phyloP scores from a whole-genome alignment of 2,113 vertebrate genomes.

The Chaenocephalus aceratus region DNA sequence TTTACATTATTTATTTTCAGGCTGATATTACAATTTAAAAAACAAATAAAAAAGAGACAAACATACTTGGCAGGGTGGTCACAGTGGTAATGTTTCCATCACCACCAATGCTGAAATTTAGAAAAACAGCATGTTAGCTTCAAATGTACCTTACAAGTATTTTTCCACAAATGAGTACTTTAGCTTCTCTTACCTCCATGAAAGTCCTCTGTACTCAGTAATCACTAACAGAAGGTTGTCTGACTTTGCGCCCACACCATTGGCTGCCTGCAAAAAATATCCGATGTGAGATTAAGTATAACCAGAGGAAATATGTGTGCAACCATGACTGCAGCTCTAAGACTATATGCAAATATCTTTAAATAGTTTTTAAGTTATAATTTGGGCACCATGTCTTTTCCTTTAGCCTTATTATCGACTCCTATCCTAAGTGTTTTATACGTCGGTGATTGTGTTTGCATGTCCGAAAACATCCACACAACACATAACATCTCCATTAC shows the following conservation, averaged over 20 bases:
- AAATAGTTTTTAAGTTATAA: neutral
- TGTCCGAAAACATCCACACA: neutral
- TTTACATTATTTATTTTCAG: neutral
- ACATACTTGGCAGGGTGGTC: constrained; percentile 95
- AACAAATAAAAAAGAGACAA: constrained; percentile 4
- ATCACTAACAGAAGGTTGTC: constrained; percentile 80
- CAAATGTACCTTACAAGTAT: neutral
- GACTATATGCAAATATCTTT: neutral
- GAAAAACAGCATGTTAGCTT: constrained; percentile 26
- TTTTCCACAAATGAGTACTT: neutral
- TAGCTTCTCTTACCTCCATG: constrained; percentile 87
- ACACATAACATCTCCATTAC: neutral
- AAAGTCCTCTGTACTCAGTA: constrained; percentile 89
- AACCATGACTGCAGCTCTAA: neutral
- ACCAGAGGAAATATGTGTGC: neutral
- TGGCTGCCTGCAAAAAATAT: constrained; percentile 86
- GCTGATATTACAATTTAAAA: neutral
- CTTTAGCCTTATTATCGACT: neutral
- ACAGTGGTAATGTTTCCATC: constrained; percentile 83
- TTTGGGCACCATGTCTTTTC: neutral
- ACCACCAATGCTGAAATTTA: constrained; percentile 88
- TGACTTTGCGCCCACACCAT: constrained; percentile 86
- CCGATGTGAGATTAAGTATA: constrained; percentile 10
- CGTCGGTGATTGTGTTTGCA: neutral
- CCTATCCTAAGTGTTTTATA: neutral